phyloP scores from a whole-genome alignment of 2,888 invertebrate species.

The Malachius bipustulatus region DNA sequence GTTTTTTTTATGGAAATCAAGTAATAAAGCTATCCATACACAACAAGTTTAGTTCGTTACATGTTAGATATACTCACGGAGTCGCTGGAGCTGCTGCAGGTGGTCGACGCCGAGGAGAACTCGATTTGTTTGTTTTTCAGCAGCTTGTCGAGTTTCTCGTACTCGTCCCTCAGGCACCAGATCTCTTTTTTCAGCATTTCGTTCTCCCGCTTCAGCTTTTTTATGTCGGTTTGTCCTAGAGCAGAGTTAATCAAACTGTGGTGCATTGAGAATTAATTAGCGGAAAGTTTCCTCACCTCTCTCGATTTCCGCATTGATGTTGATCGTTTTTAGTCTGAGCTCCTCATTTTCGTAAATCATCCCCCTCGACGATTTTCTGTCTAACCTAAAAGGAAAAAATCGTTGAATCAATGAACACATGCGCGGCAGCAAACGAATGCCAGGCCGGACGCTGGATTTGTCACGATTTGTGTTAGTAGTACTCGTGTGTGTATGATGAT shows the following conservation, averaged over 20 bases:
- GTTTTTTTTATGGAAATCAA: too few species aligned
- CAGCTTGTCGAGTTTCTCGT: conserved; percentile 72
- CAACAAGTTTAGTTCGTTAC: too few species aligned
- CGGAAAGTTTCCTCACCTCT: conserved; percentile 58
- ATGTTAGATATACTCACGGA: conserved; percentile 35
- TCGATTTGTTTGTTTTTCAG: conserved; percentile 45
- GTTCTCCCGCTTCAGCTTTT: conserved; percentile 77
- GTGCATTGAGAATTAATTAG: too few species aligned
- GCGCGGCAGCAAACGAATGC: too few species aligned
- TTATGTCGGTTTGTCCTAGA: conserved; percentile 82
- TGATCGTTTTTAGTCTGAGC: conserved; percentile 74
- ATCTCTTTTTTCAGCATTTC: conserved; percentile 79
- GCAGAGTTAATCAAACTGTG: not conserved
- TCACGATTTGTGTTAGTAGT: too few species aligned
- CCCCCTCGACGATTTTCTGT: conserved; percentile 81
- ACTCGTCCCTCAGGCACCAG: conserved; percentile 77
- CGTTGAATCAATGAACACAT: too few species aligned
- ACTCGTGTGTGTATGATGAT: too few species aligned
- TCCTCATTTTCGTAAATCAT: conserved; percentile 94
- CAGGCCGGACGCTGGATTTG: too few species aligned
- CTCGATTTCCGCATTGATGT: conserved; percentile 87
- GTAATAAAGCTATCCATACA: too few species aligned
- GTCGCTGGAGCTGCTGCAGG: conserved; percentile 46
- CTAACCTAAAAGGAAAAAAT: conserved; percentile 50
- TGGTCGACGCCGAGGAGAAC: conserved; percentile 41